Base-by-base conservation (phyloP, 2,888 invertebrate species). In the Rhamphomyia laevipes region DNA sequence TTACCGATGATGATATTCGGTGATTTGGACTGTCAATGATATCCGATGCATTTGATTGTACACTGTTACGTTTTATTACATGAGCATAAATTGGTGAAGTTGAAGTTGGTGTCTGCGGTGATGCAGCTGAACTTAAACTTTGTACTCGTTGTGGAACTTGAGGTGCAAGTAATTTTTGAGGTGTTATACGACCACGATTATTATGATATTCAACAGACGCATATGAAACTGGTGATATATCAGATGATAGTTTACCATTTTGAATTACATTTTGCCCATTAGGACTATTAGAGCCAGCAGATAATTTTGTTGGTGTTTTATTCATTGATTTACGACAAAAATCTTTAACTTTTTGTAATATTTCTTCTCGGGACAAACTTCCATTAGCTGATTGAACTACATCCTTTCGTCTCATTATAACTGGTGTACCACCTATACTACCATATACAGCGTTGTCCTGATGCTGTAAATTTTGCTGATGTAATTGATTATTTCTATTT, bases 281-380 rank as follows among this genome's bases (percentile, higher is more conserved):
- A 16, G 15, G 15, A 15, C 16, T 37, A 18, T 7, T 12, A 18
- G 18, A 3, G 15, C 13, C 4, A 2, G n/a, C 48, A 16, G 50
- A 48, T 11, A 51, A 37, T 41, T 59, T 55, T 6, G 59, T 62
- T 4, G 66, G 62, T 1, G 66, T 63, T 46, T 63, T 63, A 47
- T 61, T 65, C 18, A 69, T 61, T 9, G 70, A 70, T 48, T 68
- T 67, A 13, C 67, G 65, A 40, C 70, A 70, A 51, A 70, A 70
- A 45, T 70, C 68, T 46, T 66, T 66, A 0, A 70, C 68, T 56
- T 63, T 64, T 38, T 65, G 64, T 3, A 69, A 56, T 15, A 70
- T 66, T 50, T 70, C 70, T 15, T 68, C 69, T 4, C 67, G 60
- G 2, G 65, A 63, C 13, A 68, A 47, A 0, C 63, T 55, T 0